phyloP scores from a whole-genome alignment of 2,797 vertebrate species.

The Percopsis omiscomaycus region DNA sequence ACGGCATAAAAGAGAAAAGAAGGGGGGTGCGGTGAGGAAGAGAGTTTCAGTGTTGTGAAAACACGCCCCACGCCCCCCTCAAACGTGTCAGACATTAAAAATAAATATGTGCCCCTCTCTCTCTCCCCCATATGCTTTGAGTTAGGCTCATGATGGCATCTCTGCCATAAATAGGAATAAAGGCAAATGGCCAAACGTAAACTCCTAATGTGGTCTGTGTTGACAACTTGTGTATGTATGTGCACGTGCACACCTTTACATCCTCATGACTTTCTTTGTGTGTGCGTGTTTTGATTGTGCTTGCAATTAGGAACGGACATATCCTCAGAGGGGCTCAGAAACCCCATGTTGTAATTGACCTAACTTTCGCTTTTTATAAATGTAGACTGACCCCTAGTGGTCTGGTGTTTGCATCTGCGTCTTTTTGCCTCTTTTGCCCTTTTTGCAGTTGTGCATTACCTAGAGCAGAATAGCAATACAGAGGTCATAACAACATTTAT shows the following conservation, averaged over 20 bases:
- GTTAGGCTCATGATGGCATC: conserved; percentile 50
- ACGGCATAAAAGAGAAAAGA: conserved; percentile 16
- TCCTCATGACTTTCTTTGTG: not conserved
- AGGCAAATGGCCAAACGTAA: conserved; percentile 41
- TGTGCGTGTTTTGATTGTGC: conserved; percentile 15
- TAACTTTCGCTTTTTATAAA: conserved; percentile 13
- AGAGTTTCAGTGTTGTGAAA: conserved; percentile 2
- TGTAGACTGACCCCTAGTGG: conserved; percentile 67
- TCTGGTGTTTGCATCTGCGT: conserved; percentile 10
- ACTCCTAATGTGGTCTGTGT: conserved; percentile 46
- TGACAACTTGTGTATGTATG: conserved; percentile 17
- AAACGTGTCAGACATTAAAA: not conserved
- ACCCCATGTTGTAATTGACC: conserved; percentile 13
- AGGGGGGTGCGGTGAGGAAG: not conserved
- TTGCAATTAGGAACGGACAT: conserved; percentile 27
- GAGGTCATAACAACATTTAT: no score
- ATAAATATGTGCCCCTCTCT: not conserved
- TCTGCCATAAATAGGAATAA: conserved; percentile 50
- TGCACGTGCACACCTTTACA: not conserved
- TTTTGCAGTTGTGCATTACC: not conserved
- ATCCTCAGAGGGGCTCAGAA: conserved; percentile 29
- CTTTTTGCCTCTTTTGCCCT: not conserved
- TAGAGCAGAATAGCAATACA: not conserved
- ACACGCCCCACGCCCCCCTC: not conserved
- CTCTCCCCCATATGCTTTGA: conserved; percentile 48